Evolutionary conservation across 1,140 invertebrate species (phyloP), one percentile per base, ranked within the genome.

Genomic region (Drosophila nannoptera): DNA sequence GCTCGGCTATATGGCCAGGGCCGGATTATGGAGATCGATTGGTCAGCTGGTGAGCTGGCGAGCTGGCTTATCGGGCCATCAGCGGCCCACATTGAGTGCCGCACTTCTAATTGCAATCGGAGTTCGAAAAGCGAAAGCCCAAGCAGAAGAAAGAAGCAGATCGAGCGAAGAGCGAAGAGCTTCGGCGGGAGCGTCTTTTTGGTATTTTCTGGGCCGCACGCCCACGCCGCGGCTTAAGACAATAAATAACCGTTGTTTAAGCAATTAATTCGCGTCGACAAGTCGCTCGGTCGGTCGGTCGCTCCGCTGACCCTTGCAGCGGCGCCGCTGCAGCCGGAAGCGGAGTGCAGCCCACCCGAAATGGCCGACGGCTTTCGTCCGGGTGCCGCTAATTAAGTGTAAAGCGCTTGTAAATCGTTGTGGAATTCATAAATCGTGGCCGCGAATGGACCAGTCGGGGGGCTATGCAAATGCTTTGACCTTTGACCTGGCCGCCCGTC

Each of bases 371-470:
- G 78, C 53, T 80, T 84, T 86, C 73, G 61, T 22, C 69, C 75
- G 67, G 81, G 81, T 86, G 81, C 71, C 64, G 59, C 71, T 86
- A 86, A 86, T 86, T 86, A 86, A 86, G 81, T 86, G 81, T 86
- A 86, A 86, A 86, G 86, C 66, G 71, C 77, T 86, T 77, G 81
- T 86, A 86, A 86, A 77, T 86, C 55, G 74, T 71, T 69, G 54
- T 14, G 56, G 73, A 72, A 86, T 73, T 86, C 68, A 86, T 86
- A 81, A 86, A 86, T 86, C 81, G 81, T 86, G 65, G 54, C 69
- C 50, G 66, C 56, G 63, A 77, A 60, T 61, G 33, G 40, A 14
- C 50, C 7, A 56, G 55, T 49, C 32, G 7, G n/a, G 35, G 1
- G 7, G 7, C 4, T 33, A 60, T 42, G 31, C 32, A 56, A 45